Evolutionary conservation across 92 coral and sea anemone species (phyloP).

Genomic region (Porites cylindrica): DNA sequence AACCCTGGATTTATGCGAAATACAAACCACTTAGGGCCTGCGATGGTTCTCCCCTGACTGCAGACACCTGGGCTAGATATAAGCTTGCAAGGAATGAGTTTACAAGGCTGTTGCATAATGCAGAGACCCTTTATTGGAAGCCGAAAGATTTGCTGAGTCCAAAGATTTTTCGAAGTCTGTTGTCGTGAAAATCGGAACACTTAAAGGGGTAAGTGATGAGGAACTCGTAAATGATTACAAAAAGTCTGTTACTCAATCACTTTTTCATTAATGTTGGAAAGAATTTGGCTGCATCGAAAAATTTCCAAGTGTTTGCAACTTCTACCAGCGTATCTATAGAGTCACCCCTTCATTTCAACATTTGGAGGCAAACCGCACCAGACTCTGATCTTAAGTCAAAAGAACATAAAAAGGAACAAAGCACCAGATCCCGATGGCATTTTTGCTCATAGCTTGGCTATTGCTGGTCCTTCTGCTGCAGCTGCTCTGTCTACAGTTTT

Average conservation of each 20-base stretch:
- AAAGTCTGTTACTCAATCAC: neutral
- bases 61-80: constrained; percentile 18
- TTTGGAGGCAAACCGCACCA: neutral
- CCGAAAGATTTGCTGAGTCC: constrained; percentile 22
- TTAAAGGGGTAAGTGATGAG: constrained; percentile 17
- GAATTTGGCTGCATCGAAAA: neutral
- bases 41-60: constrained; percentile 24
- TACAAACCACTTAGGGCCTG: constrained; percentile 29
- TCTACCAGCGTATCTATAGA: constrained; percentile 1
- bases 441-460: constrained; percentile 20
- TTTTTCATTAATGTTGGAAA: constrained; percentile 33
- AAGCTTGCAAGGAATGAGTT: constrained; percentile 12
- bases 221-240: neutral
- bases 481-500: constrained; percentile 9
- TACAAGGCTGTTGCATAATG: constrained; percentile 16
- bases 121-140: constrained; percentile 42
- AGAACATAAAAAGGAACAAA: constrained; percentile 26
- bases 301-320: constrained; percentile 15
- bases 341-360: constrained; percentile 19
- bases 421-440: constrained; percentile 16
- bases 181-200: constrained; percentile 13
- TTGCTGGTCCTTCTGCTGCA: constrained; percentile 26
- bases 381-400: neutral
- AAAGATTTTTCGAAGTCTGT: constrained; percentile 53
- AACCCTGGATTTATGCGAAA: constrained; percentile 40